These are phyloP conservation scores for Syrmaticus mikado DNA, from an alignment of 2,113 vertebrate genomes.

Conservation along the genomic window DNA sequence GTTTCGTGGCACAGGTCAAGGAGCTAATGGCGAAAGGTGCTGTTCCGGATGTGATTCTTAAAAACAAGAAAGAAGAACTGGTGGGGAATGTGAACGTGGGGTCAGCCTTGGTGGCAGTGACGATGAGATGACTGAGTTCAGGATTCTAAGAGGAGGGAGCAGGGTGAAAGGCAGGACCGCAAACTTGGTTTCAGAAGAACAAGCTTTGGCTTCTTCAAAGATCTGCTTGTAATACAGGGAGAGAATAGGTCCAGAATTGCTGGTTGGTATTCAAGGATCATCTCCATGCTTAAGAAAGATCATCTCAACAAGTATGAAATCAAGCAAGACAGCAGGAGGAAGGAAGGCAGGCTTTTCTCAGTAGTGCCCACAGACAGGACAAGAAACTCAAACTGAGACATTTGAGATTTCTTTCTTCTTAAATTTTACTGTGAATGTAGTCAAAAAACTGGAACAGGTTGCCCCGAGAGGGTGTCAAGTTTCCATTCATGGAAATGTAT, in stretches of 20 bases:
- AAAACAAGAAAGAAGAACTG: not conserved
- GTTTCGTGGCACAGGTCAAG: accelerated
- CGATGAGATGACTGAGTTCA: not conserved
- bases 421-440: not conserved
- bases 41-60: not conserved
- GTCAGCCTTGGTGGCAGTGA: not conserved
- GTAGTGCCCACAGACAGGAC: not conserved
- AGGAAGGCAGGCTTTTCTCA: not conserved
- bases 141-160: not conserved
- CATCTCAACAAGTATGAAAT: not conserved
- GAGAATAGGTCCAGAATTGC: not conserved
- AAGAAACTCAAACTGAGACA: not conserved
- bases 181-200: not conserved
- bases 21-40: not conserved
- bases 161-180: not conserved
- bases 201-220: not conserved
- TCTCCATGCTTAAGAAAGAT: not conserved
- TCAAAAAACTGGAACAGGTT: not conserved
- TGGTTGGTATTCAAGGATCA: not conserved
- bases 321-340: not conserved
- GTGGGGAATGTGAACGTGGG: not conserved
- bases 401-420: not conserved
- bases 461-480: not conserved
- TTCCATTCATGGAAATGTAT: not conserved
- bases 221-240: not conserved